Percentiles rank a stretch among this genome's conserved stretches.
These are phyloP conservation scores for Drosophila lutescens DNA, from an alignment of 2,888 invertebrate genomes.

Conservation along the genomic window DNA sequence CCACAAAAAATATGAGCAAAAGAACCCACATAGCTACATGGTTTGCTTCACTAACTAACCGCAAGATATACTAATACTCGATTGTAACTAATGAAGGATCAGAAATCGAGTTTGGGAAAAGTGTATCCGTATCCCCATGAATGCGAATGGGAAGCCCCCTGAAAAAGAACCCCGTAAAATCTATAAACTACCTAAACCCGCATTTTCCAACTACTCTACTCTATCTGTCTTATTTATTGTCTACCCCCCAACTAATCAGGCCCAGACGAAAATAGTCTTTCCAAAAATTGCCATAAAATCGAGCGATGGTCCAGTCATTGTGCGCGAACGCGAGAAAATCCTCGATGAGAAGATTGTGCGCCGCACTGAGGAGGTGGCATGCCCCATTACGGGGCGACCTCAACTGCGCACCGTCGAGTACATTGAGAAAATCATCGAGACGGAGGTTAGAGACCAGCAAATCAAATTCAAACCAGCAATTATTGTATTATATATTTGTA, in stretches of 20 bases:
- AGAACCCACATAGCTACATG: conserved; percentile 63
- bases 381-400: conserved; percentile 93
- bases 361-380: conserved; percentile 94
- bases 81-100: conserved; percentile 54
- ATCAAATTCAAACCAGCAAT: conserved; percentile 29
- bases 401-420: conserved; percentile 96
- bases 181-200: neutral
- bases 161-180: neutral
- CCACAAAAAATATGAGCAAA: conserved; percentile 18
- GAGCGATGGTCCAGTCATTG: conserved; percentile 92
- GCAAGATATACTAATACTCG: conserved; percentile 62
- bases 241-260: conserved; percentile 37
- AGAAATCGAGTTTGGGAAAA: conserved; percentile 11
- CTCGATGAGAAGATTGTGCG: conserved; percentile 94
- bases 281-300: conserved; percentile 95
- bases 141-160: neutral
- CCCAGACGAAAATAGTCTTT: conserved; percentile 85
- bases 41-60: conserved; percentile 74
- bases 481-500: conserved; percentile 32
- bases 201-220: conserved; percentile 7
- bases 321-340: conserved; percentile 95
- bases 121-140: neutral
- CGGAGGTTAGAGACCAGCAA: conserved; percentile 89
- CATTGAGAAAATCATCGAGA: conserved; percentile 97
- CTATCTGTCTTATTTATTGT: conserved; percentile 38